Evolutionary conservation across 2,797 vertebrate genomes (phyloP).

Genomic region (Eupleurogrammus muticus): DNA sequence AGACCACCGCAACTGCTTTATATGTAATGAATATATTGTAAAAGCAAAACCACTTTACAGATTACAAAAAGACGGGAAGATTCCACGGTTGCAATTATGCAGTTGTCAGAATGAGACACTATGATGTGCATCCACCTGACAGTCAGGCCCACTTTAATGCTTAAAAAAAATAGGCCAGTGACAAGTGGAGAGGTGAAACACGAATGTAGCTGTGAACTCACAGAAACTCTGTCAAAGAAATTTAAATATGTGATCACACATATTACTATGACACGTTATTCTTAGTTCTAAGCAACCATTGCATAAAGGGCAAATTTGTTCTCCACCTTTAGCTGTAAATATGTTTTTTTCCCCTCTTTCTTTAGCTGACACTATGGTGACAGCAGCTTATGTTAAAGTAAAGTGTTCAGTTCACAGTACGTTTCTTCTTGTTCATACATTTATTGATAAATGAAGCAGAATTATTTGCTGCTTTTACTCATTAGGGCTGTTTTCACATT

Average conservation of each 20-base stretch:
- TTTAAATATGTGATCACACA: too few species aligned
- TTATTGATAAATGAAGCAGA: too few species aligned
- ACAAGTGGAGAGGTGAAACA: neutral
- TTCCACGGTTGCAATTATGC: neutral
- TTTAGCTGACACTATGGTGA: conserved; percentile 16
- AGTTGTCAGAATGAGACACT: neutral
- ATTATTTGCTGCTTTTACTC: too few species aligned
- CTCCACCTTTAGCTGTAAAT: neutral
- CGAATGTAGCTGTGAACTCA: conserved; percentile 13
- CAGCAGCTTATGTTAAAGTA: neutral
- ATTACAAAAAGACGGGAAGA: neutral
- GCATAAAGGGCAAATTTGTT: conserved; percentile 4
- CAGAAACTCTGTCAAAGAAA: conserved; percentile 10
- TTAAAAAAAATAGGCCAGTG: neutral
- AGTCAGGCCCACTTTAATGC: neutral
- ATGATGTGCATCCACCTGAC: neutral
- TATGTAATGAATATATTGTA: too few species aligned
- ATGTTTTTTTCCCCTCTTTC: neutral
- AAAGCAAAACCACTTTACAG: neutral
- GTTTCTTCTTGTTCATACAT: too few species aligned
- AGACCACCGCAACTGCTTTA: neutral
- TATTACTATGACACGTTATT: too few species aligned
- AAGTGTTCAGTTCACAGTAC: too few species aligned
- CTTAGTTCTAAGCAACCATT: neutral
- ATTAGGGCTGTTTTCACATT: too few species aligned